Evolutionary conservation across 2,888 invertebrate genomes (phyloP).

Genomic region (Chironomus tentans): DNA sequence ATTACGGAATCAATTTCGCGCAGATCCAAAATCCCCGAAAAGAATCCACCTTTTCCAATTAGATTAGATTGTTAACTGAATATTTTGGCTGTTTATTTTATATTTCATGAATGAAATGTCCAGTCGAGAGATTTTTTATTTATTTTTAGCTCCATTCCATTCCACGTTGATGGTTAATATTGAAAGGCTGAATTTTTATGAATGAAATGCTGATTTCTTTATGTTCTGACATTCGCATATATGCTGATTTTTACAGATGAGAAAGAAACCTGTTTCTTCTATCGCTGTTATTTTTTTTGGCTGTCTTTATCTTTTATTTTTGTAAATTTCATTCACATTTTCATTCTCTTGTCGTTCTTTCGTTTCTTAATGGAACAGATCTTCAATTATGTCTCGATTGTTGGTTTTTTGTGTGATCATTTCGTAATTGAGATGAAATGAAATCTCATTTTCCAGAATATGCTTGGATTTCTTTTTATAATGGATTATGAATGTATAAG

Average conservation of each 20-base stretch:
- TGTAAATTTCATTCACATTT: background rate
- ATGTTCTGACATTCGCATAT: conserved; percentile 6
- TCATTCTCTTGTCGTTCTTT: background rate
- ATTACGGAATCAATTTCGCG: background rate
- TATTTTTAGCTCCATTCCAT: background rate
- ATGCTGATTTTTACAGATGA: background rate
- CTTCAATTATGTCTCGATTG: too few species aligned
- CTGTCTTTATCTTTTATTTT: background rate
- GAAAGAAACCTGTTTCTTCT: background rate
- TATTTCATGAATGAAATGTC: background rate
- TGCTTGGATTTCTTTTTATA: too few species aligned
- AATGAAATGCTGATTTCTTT: background rate
- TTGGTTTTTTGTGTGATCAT: too few species aligned
- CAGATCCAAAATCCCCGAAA: background rate
- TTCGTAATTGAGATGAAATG: too few species aligned
- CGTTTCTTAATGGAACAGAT: too few species aligned
- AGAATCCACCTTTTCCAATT: conserved; percentile 1
- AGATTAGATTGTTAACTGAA: background rate
- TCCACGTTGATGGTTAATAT: background rate
- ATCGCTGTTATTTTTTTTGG: too few species aligned
- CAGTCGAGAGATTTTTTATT: background rate
- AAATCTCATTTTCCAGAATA: too few species aligned
- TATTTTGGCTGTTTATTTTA: too few species aligned
- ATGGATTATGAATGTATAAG: too few species aligned
- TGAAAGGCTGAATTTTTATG: conserved; percentile 9